Evolutionary conservation across 2,888 invertebrate genomes (phyloP).

Genomic region (Thereva unica): DNA sequence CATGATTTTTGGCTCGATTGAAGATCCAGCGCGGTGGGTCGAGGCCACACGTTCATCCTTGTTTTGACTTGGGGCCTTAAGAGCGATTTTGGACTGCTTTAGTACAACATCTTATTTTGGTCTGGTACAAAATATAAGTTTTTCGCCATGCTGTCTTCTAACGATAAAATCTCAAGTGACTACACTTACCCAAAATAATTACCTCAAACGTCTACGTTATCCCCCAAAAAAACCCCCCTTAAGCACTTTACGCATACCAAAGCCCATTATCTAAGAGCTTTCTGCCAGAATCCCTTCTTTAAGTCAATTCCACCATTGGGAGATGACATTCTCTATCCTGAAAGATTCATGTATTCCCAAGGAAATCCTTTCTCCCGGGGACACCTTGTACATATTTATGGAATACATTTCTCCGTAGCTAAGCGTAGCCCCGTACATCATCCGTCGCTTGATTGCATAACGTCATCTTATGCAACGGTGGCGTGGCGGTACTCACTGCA

Average conservation of each 20-base stretch:
- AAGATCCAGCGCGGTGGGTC: too few species aligned
- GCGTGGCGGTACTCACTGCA: not conserved
- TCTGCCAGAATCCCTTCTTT: slow-evolving; percentile 7
- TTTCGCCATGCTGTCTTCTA: too few species aligned
- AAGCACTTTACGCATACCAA: not conserved
- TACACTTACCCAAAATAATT: too few species aligned
- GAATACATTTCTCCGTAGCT: slow-evolving; percentile 25
- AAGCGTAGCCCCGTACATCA: slow-evolving; percentile 24
- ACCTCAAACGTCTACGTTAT: too few species aligned
- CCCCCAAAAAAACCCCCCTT: too few species aligned
- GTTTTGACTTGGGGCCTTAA: too few species aligned
- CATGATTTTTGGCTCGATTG: too few species aligned
- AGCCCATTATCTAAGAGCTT: slow-evolving; percentile 1
- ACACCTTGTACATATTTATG: slow-evolving; percentile 33
- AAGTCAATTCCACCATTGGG: not conserved
- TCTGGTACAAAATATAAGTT: too few species aligned
- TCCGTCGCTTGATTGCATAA: slow-evolving; percentile 32
- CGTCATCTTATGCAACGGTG: slow-evolving; percentile 29
- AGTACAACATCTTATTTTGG: too few species aligned
- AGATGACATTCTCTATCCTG: slow-evolving; percentile 24
- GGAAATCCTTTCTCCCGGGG: slow-evolving; percentile 24
- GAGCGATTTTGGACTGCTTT: too few species aligned
- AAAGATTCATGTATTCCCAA: slow-evolving; percentile 10
- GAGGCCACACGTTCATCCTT: too few species aligned
- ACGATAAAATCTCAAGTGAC: too few species aligned